These are phyloP conservation scores for Catocala nupta DNA, from an alignment of 2,888 invertebrate genomes.

Conservation along the genomic window DNA sequence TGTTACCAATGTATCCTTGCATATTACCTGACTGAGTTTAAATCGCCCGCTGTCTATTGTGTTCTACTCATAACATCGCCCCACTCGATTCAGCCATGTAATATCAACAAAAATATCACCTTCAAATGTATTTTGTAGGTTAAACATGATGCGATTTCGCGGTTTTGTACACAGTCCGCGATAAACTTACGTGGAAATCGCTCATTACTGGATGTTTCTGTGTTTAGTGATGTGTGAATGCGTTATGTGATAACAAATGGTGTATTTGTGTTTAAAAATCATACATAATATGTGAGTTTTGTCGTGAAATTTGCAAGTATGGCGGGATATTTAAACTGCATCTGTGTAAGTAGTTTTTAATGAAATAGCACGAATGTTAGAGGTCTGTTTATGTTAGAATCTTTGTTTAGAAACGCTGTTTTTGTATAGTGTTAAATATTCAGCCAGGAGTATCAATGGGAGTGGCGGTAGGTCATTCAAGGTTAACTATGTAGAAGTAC, in stretches of 20 bases:
- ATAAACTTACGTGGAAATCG: slow-evolving; percentile 64
- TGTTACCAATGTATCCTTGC: slow-evolving; percentile 51
- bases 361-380: slow-evolving; percentile 3
- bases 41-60: slow-evolving; percentile 47
- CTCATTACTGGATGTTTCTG: slow-evolving; percentile 55
- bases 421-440: slow-evolving; percentile 19
- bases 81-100: slow-evolving; percentile 62
- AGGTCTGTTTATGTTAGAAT: not conserved
- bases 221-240: slow-evolving; percentile 56
- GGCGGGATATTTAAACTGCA: slow-evolving; percentile 71
- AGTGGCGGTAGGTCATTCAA: slow-evolving; percentile 82
- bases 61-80: slow-evolving; percentile 47
- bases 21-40: slow-evolving; percentile 73
- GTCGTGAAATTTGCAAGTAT: slow-evolving; percentile 52
- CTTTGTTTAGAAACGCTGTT: slow-evolving; percentile 15
- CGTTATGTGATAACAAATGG: slow-evolving; percentile 48
- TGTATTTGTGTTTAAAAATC: slow-evolving; percentile 49
- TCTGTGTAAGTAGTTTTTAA: slow-evolving; percentile 59
- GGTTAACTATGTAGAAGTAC: slow-evolving; percentile 74
- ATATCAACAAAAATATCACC: slow-evolving; percentile 88
- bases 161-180: slow-evolving; percentile 78
- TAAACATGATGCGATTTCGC: slow-evolving; percentile 83
- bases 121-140: slow-evolving; percentile 87
- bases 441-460: slow-evolving; percentile 31
- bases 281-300: slow-evolving; percentile 40